Conservation (phyloP, 2,888 invertebrate genomes). For the Actias luna region DNA sequence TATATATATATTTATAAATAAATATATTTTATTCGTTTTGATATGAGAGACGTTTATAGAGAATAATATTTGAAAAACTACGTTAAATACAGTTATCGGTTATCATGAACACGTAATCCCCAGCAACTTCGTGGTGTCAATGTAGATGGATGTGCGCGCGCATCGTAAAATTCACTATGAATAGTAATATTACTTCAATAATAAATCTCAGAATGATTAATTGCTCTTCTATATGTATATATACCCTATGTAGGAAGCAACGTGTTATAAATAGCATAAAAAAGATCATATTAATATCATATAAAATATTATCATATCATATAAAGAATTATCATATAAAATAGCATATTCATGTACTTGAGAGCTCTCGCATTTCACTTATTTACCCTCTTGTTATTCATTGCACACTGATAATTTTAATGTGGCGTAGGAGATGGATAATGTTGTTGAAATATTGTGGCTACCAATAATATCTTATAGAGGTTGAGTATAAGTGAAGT, state of each 20-base stretch:
- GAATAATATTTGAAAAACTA: too few species aligned
- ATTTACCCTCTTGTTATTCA: neutral
- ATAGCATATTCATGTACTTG: neutral
- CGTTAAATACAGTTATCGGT: too few species aligned
- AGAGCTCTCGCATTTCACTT: neutral
- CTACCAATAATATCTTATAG: neutral
- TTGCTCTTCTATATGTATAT: neutral
- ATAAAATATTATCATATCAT: too few species aligned
- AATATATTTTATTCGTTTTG: too few species aligned
- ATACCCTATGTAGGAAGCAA: neutral
- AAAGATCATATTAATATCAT: neutral
- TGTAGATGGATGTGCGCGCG: too few species aligned
- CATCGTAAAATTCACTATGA: too few species aligned
- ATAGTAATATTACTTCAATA: neutral
- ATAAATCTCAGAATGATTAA: neutral
- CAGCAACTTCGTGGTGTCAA: too few species aligned
- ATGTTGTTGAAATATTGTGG: neutral
- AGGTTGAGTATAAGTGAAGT: neutral
- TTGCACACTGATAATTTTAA: slow-evolving; percentile 1
- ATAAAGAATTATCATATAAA: neutral
- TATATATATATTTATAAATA: too few species aligned
- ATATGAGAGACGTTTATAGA: too few species aligned
- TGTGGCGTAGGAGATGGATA: neutral
- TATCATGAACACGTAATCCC: too few species aligned
- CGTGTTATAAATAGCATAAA: neutral